phyloP scores from a whole-genome alignment of 1,140 invertebrate genomes.

The Sitobion miscanthi region DNA sequence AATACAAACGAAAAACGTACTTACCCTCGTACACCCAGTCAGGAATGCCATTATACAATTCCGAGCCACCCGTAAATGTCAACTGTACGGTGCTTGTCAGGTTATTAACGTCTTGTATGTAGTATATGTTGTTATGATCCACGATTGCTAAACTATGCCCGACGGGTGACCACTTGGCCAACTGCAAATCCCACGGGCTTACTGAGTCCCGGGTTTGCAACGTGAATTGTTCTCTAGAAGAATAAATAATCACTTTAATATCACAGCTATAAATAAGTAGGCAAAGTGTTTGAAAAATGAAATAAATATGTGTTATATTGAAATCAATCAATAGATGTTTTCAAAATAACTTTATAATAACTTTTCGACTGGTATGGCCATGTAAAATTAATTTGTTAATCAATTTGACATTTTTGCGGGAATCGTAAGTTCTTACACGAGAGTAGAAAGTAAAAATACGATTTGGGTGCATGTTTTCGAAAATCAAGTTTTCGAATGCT shows the following conservation, averaged over 20 bases:
- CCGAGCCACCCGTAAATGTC: slow-evolving; percentile 59
- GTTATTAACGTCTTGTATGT: slow-evolving; percentile 65
- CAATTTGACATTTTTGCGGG: too few relatives aligned
- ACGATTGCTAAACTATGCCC: slow-evolving; percentile 79
- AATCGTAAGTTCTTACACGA: too few relatives aligned
- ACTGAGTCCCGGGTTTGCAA: slow-evolving; percentile 62
- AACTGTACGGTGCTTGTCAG: slow-evolving; percentile 62
- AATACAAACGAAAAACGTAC: not conserved
- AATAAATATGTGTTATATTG: not conserved
- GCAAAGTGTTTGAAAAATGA: not conserved
- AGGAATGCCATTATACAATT: slow-evolving; percentile 77
- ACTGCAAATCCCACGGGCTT: slow-evolving; percentile 59
- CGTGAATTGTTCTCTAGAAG: slow-evolving; percentile 57
- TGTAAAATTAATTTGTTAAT: too few relatives aligned
- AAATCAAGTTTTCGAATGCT: too few relatives aligned
- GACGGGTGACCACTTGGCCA: slow-evolving; percentile 71
- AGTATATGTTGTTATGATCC: slow-evolving; percentile 81
- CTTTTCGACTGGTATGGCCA: too few relatives aligned
- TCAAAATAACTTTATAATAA: too few relatives aligned
- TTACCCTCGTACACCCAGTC: slow-evolving; percentile 85
- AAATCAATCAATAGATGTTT: not conserved
- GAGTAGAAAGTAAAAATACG: too few relatives aligned
- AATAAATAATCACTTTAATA: not conserved
- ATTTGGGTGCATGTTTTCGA: too few relatives aligned
- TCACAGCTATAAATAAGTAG: not conserved